Percentiles rank a stretch among this genome's conserved stretches.
Conservation (phyloP, 2,113 vertebrate species). For the Gallinago undulata region DNA sequence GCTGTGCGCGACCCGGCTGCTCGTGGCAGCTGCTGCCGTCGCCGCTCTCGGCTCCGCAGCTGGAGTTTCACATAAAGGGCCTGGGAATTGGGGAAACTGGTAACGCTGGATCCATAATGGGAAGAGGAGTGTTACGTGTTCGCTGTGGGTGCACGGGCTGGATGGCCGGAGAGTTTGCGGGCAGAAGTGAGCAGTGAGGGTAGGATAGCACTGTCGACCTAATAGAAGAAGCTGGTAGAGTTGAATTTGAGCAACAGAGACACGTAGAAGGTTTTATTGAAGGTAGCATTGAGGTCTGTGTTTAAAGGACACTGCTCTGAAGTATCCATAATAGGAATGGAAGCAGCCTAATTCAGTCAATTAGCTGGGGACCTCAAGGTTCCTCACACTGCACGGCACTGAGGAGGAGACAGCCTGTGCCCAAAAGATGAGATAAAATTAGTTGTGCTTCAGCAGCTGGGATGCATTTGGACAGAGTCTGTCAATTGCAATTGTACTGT, state of each 20-base stretch:
- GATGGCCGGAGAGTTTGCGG: not conserved
- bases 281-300: not conserved
- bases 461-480: not conserved
- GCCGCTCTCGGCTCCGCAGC: rapidly evolving
- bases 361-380: not conserved
- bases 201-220: rapidly evolving
- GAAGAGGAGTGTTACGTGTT: not conserved
- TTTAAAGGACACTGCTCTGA: not conserved
- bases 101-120: rapidly evolving
- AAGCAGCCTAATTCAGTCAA: not conserved
- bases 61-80: not conserved
- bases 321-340: not conserved
- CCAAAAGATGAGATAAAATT: not conserved
- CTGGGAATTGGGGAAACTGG: not conserved
- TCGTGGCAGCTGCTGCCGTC: not conserved
- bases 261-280: not conserved
- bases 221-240: not conserved
- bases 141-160: not conserved
- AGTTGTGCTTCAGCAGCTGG: not conserved
- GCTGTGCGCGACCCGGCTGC: not conserved
- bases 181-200: not conserved
- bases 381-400: not conserved
- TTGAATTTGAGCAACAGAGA: not conserved
- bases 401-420: not conserved
- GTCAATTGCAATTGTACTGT: not conserved